Conservation (phyloP, 2,797 vertebrate genomes). For the Darevskia nairensis region DNA sequence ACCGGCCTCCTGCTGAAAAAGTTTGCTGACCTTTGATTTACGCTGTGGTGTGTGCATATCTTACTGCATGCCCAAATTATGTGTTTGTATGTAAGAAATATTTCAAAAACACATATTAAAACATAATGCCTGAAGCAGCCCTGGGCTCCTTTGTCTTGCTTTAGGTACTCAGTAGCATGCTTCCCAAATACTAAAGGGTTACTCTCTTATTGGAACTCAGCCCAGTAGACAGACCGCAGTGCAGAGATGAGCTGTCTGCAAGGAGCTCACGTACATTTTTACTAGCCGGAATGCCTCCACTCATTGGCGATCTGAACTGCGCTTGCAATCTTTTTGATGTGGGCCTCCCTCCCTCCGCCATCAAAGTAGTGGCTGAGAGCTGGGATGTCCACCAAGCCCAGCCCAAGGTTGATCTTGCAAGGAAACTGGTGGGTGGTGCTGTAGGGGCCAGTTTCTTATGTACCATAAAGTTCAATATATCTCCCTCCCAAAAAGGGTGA, state of each 20-base stretch:
- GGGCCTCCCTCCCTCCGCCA: background rate
- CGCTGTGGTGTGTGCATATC: background rate
- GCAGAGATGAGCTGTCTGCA: slow-evolving; percentile 12
- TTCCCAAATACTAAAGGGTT: background rate
- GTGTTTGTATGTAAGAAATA: background rate
- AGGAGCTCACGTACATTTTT: background rate
- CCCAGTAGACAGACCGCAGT: slow-evolving; percentile 35
- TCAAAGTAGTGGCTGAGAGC: background rate
- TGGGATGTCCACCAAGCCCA: no score
- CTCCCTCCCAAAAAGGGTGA: no score
- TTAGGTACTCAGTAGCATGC: background rate
- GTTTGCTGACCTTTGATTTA: no score
- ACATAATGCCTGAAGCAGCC: background rate
- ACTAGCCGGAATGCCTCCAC: background rate
- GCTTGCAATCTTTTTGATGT: background rate
- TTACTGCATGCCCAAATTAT: background rate
- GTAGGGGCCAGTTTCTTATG: no score
- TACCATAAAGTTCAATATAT: no score
- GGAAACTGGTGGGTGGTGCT: no score
- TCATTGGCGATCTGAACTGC: background rate
- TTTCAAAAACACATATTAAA: background rate
- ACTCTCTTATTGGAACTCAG: slow-evolving; percentile 15
- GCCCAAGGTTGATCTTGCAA: no score
- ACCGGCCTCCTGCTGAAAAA: no score
- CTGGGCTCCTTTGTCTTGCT: background rate